These are phyloP conservation scores for Prochilodus magdalenae DNA, from an alignment of 2,113 vertebrate species.

Conservation along the genomic window DNA sequence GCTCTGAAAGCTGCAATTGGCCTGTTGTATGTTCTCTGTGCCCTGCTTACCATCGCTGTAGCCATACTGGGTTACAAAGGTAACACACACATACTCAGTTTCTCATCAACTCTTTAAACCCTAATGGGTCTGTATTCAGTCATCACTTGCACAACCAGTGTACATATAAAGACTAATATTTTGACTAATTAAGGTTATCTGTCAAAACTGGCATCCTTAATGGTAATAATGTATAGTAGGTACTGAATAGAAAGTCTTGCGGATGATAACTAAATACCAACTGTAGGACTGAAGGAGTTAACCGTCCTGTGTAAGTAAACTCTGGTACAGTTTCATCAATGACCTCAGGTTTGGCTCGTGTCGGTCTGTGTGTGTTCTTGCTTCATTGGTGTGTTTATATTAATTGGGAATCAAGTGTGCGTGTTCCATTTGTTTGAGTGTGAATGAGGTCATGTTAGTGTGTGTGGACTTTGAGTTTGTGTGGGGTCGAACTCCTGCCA, in stretches of 20 bases:
- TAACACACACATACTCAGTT: slow-evolving; percentile 53
- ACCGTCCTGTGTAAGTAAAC: background rate
- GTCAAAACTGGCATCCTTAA: no score
- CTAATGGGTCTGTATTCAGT: no score
- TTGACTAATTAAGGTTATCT: no score
- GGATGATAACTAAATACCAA: background rate
- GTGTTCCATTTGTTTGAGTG: background rate
- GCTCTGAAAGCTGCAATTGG: slow-evolving; percentile 94
- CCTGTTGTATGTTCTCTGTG: slow-evolving; percentile 90
- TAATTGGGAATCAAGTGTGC: background rate
- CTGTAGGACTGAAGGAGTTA: background rate
- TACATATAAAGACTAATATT: no score
- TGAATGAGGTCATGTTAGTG: slow-evolving; percentile 5
- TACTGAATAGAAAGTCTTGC: background rate
- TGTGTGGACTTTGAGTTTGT: slow-evolving; percentile 20
- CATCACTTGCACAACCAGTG: no score
- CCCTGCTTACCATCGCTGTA: slow-evolving; percentile 91
- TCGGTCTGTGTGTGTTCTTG: background rate
- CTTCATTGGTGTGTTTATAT: slow-evolving; percentile 37
- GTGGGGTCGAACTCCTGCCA: slow-evolving; percentile 53
- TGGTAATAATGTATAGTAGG: background rate
- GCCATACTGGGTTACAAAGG: slow-evolving; percentile 96
- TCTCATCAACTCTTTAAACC: background rate
- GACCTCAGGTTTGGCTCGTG: background rate
- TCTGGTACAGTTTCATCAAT: background rate